These are phyloP conservation scores for Cebus imitator DNA, from an alignment of 2,113 vertebrate species.

Conservation along the genomic window DNA sequence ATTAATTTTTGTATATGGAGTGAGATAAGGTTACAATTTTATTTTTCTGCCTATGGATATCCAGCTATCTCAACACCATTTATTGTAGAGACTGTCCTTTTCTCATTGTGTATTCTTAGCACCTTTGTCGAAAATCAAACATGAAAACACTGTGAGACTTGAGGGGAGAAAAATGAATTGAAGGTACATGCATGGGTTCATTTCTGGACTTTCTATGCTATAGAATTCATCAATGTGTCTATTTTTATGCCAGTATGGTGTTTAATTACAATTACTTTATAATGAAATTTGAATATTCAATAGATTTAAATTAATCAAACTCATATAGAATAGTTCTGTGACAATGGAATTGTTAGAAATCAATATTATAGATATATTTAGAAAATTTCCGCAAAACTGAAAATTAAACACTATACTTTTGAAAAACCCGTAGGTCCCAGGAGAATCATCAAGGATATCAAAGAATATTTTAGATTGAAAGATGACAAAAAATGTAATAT, in stretches of 20 bases:
- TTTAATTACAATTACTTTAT: not conserved
- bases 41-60: not conserved
- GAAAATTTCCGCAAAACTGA: not conserved
- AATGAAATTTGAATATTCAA: not conserved
- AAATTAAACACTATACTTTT: not conserved
- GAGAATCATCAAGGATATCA: not conserved
- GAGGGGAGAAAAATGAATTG: not conserved
- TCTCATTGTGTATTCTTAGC: not conserved
- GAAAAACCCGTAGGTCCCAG: not conserved
- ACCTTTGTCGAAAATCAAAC: not conserved
- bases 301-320: not conserved
- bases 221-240: not conserved
- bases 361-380: not conserved
- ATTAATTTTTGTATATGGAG: not conserved
- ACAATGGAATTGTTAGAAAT: not conserved
- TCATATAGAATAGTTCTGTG: not conserved
- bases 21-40: not conserved
- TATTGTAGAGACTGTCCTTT: not conserved
- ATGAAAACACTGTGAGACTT: too few relatives aligned
- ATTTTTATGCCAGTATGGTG: not conserved
- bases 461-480: not conserved
- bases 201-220: not conserved
- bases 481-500: not conserved
- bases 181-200: not conserved
- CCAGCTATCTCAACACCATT: not conserved